Conservation (phyloP, 1,140 invertebrate species). For the Drosophila ambigua region DNA sequence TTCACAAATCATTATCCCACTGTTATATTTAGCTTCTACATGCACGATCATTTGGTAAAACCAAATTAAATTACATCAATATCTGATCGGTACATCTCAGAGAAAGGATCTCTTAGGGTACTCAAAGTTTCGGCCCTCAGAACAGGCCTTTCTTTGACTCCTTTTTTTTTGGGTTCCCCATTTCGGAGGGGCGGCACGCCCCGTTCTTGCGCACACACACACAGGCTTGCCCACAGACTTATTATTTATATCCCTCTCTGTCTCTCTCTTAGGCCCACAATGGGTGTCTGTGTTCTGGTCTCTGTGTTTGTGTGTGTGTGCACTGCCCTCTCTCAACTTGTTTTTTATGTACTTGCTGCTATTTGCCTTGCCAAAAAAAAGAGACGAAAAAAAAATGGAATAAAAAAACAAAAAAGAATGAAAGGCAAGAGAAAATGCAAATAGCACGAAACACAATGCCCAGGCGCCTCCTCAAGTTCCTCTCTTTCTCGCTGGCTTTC, state of each 20-base stretch:
- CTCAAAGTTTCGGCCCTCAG: too few species aligned
- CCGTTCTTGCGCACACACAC: constrained; percentile 67
- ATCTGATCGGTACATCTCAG: too few species aligned
- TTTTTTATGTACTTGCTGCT: constrained; percentile 72
- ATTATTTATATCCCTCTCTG: constrained; percentile 73
- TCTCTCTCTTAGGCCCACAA: constrained; percentile 10
- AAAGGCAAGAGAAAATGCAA: constrained; percentile 64
- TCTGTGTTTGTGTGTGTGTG: constrained; percentile 33
- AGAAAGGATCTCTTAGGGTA: too few species aligned
- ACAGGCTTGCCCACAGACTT: constrained; percentile 38
- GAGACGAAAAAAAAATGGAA: constrained; percentile 14
- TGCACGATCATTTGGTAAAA: too few species aligned
- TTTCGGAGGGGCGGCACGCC: constrained; percentile 60
- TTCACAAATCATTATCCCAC: too few species aligned
- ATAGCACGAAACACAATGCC: constrained; percentile 79
- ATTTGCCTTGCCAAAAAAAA: constrained; percentile 69
- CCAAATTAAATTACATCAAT: too few species aligned
- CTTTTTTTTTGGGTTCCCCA: constrained; percentile 20
- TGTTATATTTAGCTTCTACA: too few species aligned
- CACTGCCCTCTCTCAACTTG: constrained; percentile 58
- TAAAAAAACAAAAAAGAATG: constrained; percentile 24
- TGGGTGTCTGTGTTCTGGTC: background rate
- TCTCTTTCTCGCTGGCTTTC: constrained; percentile 2
- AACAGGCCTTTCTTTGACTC: background rate
- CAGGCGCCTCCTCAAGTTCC: constrained; percentile 64